Percentiles rank a stretch among this genome's conserved stretches.
Conservation (phyloP, 2,797 vertebrate genomes). For the Leontocebus nigricollis region DNA sequence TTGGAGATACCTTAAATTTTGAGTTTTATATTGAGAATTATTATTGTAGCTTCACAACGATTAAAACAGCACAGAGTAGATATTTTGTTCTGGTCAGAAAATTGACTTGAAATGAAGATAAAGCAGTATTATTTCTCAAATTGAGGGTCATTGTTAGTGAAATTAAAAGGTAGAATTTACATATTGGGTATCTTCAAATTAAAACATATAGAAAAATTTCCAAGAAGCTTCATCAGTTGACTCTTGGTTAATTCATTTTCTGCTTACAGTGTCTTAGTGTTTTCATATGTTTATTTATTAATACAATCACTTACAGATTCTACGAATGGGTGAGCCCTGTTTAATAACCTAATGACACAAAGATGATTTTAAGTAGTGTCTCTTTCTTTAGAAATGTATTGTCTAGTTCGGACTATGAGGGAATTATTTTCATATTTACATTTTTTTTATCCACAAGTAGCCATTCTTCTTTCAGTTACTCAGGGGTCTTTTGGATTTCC, state of each 20-base stretch:
- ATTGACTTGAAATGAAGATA: neutral
- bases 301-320: neutral
- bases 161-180: neutral
- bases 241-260: neutral
- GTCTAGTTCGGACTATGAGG: neutral
- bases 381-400: neutral
- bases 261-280: neutral
- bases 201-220: neutral
- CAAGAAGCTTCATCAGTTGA: neutral
- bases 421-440: neutral
- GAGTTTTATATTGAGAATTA: neutral
- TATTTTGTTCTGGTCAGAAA: neutral
- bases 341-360: neutral
- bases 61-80: neutral
- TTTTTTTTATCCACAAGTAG: no score
- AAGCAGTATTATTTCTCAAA: neutral
- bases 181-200: neutral
- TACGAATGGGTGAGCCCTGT: neutral
- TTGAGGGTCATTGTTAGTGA: neutral
- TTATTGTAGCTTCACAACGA: neutral
- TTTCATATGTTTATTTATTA: neutral
- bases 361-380: neutral
- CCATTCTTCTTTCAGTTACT: neutral
- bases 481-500: neutral
- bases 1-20: neutral